Evolutionary conservation across 2,888 invertebrate species (phyloP).

Genomic region (Dromius quadrimaculatus): DNA sequence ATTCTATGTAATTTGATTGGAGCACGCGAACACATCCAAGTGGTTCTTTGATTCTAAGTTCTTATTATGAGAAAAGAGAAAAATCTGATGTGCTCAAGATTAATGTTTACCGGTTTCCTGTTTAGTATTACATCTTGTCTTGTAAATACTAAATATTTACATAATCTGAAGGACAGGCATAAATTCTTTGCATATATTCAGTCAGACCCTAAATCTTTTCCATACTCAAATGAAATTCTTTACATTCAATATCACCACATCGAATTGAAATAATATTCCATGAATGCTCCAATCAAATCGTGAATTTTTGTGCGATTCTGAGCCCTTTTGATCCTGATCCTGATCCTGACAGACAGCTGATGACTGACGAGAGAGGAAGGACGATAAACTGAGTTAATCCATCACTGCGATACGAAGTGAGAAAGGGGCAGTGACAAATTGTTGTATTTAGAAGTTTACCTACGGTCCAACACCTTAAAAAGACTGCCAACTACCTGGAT

Average conservation of each 20-base stretch:
- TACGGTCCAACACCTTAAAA: constrained; percentile 33
- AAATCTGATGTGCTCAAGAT: no score
- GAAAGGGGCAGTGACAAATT: constrained; percentile 33
- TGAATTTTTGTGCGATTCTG: not conserved
- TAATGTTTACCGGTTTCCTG: no score
- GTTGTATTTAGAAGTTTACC: constrained; percentile 16
- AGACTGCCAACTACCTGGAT: constrained; percentile 1
- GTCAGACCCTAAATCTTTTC: not conserved
- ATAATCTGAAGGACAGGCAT: no score
- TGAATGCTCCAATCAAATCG: constrained; percentile 12
- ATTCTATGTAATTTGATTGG: constrained; percentile 22
- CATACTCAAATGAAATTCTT: no score
- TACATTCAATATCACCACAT: constrained; percentile 14
- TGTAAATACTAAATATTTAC: no score
- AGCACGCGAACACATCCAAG: constrained; percentile 21
- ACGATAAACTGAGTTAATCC: constrained; percentile 31
- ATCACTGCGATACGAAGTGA: constrained; percentile 6
- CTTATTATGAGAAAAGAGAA: no score
- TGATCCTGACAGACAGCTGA: constrained; percentile 49
- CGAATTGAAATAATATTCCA: constrained; percentile 6
- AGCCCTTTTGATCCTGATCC: constrained; percentile 6
- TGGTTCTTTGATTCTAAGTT: no score
- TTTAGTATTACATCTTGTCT: no score
- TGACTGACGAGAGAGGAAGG: not conserved
- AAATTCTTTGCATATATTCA: no score